Evolutionary conservation across 2,113 vertebrate species (phyloP).

Genomic region (Cairina moschata): DNA sequence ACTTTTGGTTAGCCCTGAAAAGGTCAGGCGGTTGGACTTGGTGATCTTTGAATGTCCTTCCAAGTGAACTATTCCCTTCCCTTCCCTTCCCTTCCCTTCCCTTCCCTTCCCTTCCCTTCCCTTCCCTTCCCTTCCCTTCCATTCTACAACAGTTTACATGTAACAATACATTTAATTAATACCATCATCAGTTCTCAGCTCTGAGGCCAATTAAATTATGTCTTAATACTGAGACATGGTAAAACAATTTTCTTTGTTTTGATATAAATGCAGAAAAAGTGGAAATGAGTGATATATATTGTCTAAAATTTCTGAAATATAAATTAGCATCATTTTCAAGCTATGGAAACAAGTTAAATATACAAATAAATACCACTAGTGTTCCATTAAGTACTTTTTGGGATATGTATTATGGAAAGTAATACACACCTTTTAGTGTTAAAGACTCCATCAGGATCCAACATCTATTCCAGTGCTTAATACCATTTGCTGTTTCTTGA

Average conservation of each 20-base stretch:
- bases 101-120: too few relatives aligned
- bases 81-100: too few relatives aligned
- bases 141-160: background rate
- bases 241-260: background rate
- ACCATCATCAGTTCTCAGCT: background rate
- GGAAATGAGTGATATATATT: background rate
- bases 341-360: background rate
- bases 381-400: background rate
- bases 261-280: background rate
- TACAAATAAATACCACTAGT: background rate
- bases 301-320: background rate
- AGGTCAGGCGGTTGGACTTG: background rate
- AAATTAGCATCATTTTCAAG: background rate
- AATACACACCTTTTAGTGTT: background rate
- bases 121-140: too few relatives aligned
- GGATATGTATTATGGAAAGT: background rate
- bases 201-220: background rate
- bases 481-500: background rate
- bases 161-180: conserved; percentile 37
- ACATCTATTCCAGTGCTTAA: background rate
- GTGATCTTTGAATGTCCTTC: too few relatives aligned
- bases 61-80: background rate
- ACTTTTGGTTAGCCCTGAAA: background rate
- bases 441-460: background rate
- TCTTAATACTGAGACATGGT: background rate